Evolutionary conservation across 2,888 invertebrate genomes (phyloP).

Genomic region (Helicoverpa assulta): DNA sequence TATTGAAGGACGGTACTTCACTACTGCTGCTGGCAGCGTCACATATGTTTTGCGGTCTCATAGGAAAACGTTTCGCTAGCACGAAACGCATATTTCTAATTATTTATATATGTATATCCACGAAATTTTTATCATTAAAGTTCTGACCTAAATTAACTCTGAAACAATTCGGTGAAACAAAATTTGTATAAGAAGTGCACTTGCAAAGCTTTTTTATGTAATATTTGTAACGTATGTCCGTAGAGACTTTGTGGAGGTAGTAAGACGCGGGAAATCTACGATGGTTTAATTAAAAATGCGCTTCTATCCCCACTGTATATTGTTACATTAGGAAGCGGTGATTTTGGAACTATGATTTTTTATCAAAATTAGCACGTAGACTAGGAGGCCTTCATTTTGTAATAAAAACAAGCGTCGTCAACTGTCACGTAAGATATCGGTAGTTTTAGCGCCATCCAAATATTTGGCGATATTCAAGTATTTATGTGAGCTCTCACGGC

Average conservation of each 20-base stretch:
- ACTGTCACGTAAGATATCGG: slow-evolving; percentile 24
- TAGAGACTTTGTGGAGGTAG: slow-evolving; percentile 47
- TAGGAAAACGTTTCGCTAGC: slow-evolving; percentile 28
- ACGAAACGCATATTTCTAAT: slow-evolving; percentile 19
- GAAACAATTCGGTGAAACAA: slow-evolving; percentile 29
- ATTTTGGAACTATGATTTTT: slow-evolving; percentile 43
- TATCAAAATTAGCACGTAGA: slow-evolving; percentile 58
- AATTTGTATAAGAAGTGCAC: slow-evolving; percentile 52
- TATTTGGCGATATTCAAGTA: slow-evolving; percentile 56
- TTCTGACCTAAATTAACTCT: slow-evolving; percentile 25
- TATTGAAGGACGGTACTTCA: slow-evolving; percentile 35
- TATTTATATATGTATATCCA: slow-evolving; percentile 6
- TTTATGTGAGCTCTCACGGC: slow-evolving; percentile 19
- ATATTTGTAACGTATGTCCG: slow-evolving; percentile 50
- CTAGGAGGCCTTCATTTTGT: slow-evolving; percentile 52
- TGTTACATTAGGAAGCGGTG: slow-evolving; percentile 41
- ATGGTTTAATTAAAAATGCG: slow-evolving; percentile 28
- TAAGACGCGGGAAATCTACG: slow-evolving; percentile 13
- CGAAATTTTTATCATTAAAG: not conserved
- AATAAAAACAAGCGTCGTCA: slow-evolving; percentile 20
- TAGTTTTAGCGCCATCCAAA: slow-evolving; percentile 56
- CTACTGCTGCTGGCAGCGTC: slow-evolving; percentile 58
- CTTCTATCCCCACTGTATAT: slow-evolving; percentile 25
- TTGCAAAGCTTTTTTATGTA: slow-evolving; percentile 54
- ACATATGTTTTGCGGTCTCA: slow-evolving; percentile 46